phyloP scores from a whole-genome alignment of 2,113 vertebrate species.

The Urocolius indicus region DNA sequence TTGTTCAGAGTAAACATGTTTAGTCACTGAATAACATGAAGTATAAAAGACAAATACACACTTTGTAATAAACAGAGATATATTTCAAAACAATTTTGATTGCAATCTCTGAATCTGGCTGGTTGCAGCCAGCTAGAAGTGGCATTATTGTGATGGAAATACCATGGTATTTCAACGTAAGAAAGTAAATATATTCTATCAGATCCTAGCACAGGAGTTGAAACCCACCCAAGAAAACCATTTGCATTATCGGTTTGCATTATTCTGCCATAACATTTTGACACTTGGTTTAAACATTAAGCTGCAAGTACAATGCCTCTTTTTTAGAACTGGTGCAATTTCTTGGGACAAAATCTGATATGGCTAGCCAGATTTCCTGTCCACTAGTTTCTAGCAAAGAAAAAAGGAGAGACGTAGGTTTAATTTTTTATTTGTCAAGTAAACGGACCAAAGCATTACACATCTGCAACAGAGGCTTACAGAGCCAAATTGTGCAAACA shows the following conservation, averaged over 20 bases:
- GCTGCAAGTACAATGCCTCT: slow-evolving; percentile 18
- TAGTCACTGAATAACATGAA: slow-evolving; percentile 19
- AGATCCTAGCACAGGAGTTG: neutral
- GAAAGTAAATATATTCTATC: slow-evolving; percentile 3
- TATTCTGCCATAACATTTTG: slow-evolving; percentile 2
- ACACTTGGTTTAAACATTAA: slow-evolving; percentile 32
- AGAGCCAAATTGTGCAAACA: neutral
- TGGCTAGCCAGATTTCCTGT: neutral
- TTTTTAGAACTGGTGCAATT: neutral
- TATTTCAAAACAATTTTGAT: slow-evolving; percentile 25
- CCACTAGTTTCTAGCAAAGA: neutral
- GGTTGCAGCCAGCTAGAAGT: neutral
- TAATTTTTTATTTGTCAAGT: slow-evolving; percentile 11
- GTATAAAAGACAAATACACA: neutral
- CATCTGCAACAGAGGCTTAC: neutral
- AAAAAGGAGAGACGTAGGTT: neutral
- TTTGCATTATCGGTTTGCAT: slow-evolving; percentile 7
- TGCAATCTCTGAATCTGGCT: neutral
- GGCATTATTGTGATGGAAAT: neutral
- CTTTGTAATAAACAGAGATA: neutral
- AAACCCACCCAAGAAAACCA: slow-evolving; percentile 47
- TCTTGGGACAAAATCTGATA: slow-evolving; percentile 27
- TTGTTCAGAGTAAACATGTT: neutral
- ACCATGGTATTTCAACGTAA: neutral
- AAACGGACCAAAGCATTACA: slow-evolving; percentile 34